Base-by-base conservation (phyloP, 1,140 invertebrate genomes). In the Lepidurus packardi region DNA sequence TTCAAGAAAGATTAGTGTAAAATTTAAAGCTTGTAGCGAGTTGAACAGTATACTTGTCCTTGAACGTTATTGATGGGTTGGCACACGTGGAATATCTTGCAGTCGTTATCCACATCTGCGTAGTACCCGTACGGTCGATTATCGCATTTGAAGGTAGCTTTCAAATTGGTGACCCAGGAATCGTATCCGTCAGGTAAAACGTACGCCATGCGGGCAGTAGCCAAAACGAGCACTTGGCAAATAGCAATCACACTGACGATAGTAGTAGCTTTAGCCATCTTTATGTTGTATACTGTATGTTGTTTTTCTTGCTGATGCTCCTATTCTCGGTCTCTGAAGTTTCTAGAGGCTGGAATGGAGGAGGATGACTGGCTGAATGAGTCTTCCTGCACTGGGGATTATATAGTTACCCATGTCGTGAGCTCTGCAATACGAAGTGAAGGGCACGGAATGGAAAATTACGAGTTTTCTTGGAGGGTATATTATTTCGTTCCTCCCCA, bases 21-120 rank as follows among this genome's bases (percentile, higher is more conserved):
- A 45, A 42, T 5, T 47, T 43, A 13, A 42, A 76, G 13, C 75
- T 41, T 47, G 34, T 3, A 74, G 34, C 34, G 3, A 34, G 34
- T 34, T 34, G 2, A 34, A 75, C n/a, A 75, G 16, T 74, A 21
- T 78, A 45, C 41, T 16, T 79, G 76, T 41, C 83, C 83, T 45
- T 80, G 80, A 24, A 81, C 80, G 41, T 79, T 79, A 43, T 47
- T 76, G 43, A 81, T 73, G 10, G 84, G 83, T 34, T 83, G 74
- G 81, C 84, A 85, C 43, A 85, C 82, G 80, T 85, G 84, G 82
- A 85, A 85, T 77, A 85, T 81, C 74, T 83, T 78, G 80, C 84
- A 85, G 77, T 85, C 80, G 81, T 85, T 85, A 76, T 82, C 83
- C 7, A 84, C 80, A 77, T 85, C 84, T 65, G 85, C 84, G 80